Conservation (phyloP, 2,888 invertebrate genomes). For the Siphonodentalium dalli region DNA sequence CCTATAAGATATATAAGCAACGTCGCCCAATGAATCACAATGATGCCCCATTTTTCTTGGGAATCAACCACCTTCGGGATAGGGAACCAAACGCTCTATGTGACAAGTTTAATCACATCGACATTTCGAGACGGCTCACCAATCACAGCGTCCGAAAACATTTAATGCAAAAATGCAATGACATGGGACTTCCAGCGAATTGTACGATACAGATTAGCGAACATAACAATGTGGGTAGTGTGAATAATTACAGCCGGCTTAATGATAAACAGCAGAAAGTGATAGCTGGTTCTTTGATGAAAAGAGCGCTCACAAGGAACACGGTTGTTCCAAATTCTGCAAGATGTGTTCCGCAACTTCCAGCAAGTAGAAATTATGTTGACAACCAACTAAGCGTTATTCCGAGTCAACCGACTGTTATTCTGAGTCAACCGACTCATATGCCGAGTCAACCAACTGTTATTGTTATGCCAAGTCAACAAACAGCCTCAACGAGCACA, state of each 20-base stretch:
- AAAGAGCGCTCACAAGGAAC: too few species aligned
- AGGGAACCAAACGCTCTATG: conserved; percentile 1
- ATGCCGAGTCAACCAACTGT: too few species aligned
- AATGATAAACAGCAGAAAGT: conserved; percentile 3
- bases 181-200: conserved; percentile 4
- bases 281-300: conserved; percentile 2
- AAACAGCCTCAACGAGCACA: too few species aligned
- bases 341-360: too few species aligned
- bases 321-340: too few species aligned
- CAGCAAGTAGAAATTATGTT: too few species aligned
- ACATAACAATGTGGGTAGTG: conserved; percentile 7
- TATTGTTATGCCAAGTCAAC: too few species aligned
- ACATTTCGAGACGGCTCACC: not conserved
- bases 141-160: conserved; percentile 12
- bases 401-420: too few species aligned
- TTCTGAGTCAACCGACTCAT: too few species aligned
- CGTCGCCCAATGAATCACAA: not conserved
- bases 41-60: conserved; percentile 9
- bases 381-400: too few species aligned
- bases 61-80: not conserved
- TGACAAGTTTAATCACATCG: not conserved
- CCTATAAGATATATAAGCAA: not conserved
- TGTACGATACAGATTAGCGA: conserved; percentile 12
- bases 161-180: conserved; percentile 8
- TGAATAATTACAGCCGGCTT: conserved; percentile 9